Evolutionary conservation across 37 sponge, comb jelly and placozoan genomes (phyloP).

Genomic region (Aphrocallistes beatrix): DNA sequence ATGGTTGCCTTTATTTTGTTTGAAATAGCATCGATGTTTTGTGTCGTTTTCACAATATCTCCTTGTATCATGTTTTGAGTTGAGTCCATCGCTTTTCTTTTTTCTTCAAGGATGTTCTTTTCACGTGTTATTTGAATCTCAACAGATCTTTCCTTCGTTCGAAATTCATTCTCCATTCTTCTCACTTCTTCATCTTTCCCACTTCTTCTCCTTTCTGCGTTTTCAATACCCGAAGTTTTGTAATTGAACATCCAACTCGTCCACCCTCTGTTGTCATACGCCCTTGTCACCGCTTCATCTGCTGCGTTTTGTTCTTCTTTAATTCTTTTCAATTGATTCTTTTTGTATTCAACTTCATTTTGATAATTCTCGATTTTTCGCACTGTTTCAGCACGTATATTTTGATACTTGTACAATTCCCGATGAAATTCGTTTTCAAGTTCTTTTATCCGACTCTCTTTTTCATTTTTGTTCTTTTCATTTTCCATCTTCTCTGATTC

Average conservation of each 20-base stretch:
- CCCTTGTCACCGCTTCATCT: no score
- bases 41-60: not conserved
- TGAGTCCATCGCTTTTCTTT: not conserved
- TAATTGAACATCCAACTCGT: no score
- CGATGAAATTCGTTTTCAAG: not conserved
- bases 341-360: no score
- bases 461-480: not conserved
- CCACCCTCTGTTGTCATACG: no score
- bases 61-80: not conserved
- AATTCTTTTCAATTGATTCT: no score
- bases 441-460: not conserved
- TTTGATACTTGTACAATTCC: no score
- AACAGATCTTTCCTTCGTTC: not conserved
- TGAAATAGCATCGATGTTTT: not conserved
- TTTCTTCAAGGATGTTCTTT: not conserved
- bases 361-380: no score
- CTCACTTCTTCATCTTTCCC: not conserved
- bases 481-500: not conserved
- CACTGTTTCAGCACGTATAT: no score
- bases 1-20: not conserved
- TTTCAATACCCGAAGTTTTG: no score
- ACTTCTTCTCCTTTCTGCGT: not conserved
- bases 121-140: not conserved
- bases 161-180: not conserved
- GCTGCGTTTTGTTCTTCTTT: no score